phyloP scores from a whole-genome alignment of 2,888 invertebrate genomes.

The Dorcus parallelipipedus region DNA sequence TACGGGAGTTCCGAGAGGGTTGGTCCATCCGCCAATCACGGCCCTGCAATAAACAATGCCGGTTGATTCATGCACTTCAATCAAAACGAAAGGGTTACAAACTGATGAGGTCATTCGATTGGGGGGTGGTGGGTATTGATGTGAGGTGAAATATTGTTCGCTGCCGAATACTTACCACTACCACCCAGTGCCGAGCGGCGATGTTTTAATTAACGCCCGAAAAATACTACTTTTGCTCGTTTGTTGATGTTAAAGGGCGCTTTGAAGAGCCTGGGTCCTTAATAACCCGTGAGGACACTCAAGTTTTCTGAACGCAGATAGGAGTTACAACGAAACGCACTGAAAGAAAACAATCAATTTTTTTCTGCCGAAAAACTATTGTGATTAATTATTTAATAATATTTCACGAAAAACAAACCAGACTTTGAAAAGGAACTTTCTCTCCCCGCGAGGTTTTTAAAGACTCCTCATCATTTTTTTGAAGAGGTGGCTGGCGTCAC shows the following conservation, averaged over 20 bases:
- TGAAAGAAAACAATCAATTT: no score
- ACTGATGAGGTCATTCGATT: conserved; percentile 43
- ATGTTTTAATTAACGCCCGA: conserved; percentile 4
- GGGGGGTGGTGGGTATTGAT: conserved; percentile 21
- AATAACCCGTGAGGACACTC: no score
- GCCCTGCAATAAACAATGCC: conserved; percentile 34
- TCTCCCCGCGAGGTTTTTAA: no score
- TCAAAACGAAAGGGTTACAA: conserved; percentile 41
- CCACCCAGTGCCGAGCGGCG: not conserved
- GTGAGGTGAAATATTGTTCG: conserved; percentile 1
- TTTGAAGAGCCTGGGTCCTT: no score
- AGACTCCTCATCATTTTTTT: no score
- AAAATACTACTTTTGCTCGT: not conserved
- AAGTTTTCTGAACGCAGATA: not conserved
- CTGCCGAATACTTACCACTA: not conserved
- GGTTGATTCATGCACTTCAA: conserved; percentile 44
- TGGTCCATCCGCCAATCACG: conserved; percentile 34
- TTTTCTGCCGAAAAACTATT: no score
- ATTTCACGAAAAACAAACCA: no score
- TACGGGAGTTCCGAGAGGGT: conserved; percentile 27
- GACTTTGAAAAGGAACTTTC: no score
- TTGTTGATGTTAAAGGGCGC: no score
- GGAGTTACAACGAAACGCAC: no score
- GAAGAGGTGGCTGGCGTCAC: no score
- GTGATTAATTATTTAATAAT: no score